Evolutionary conservation across 2,113 vertebrate species (phyloP).

Genomic region (Chaetura pelagica): DNA sequence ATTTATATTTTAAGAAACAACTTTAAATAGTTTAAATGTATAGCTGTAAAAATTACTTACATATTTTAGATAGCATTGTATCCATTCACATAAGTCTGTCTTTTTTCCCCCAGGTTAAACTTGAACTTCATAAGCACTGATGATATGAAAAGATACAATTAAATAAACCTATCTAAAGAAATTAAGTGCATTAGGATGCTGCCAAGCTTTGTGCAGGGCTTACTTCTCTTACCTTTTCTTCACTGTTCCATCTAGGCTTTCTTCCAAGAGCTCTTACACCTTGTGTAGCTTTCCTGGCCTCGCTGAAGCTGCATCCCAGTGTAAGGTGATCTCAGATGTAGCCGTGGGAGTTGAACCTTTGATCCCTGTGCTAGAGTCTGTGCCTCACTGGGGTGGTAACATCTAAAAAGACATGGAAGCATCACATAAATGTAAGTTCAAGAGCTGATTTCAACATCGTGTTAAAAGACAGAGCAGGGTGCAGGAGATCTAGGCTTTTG

Average conservation of each 20-base stretch:
- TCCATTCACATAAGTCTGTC: not conserved
- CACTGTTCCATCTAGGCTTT: not conserved
- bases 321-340: not conserved
- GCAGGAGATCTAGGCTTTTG: not conserved
- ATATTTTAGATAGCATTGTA: conserved; percentile 7
- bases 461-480: not conserved
- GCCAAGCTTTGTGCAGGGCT: not conserved
- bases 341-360: not conserved
- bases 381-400: not conserved
- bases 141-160: conserved; percentile 22
- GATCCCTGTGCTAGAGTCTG: not conserved
- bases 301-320: not conserved
- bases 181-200: not conserved
- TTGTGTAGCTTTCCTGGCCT: accelerated
- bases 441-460: not conserved
- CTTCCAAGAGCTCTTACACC: not conserved
- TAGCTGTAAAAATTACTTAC: not conserved
- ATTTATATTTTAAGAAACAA: not conserved
- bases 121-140: not conserved
- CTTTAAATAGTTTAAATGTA: not conserved
- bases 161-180: not conserved
- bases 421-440: not conserved
- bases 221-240: not conserved
- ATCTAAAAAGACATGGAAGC: not conserved
- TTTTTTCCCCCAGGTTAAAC: not conserved